Evolutionary conservation across 2,888 invertebrate genomes (phyloP), one percentile per base, ranked within the genome.

Genomic region (Pseudococcus jackbeardsleyi): DNA sequence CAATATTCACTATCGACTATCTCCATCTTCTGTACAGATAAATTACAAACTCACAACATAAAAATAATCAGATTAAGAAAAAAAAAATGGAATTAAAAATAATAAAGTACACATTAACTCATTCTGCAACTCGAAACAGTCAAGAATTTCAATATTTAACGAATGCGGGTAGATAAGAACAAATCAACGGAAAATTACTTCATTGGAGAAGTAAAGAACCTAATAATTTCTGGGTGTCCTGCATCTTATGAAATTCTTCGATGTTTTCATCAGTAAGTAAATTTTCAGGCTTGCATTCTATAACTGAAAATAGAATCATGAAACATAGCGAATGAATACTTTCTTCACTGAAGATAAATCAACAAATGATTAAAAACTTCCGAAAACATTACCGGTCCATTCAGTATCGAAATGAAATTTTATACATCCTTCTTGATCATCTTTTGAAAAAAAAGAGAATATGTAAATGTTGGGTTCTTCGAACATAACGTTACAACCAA

Each of bases 171-270:
- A 33, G 26, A 33, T 33, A 33, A 33, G 26, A 33, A 33, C 48
- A 48, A 9, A 4, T 54, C n/a, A 0, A 64, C 9, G 0, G n/a
- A 59, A 68, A 26, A 68, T 68, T 2, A 1, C 68, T 33, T 72
- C 17, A 72, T 72, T 9, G 26, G 17, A 72, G 12, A 12, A 72
- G 1, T 17, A 87, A 48, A 50, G 19, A 11, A 50, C 77, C 48
- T 33, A 87, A 1, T 26, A 87, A 77, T 50, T 77, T 77, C 26
- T 87, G 86, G 26, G 86, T 77, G 50, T 87, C 86, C 17, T 87
- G 86, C 19, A 26, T 17, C 26, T 42, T 9, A 11, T 87, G 79
- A n/a, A 87, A 87, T 87, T 77, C 50, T 22, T 87, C 17, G 0
- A 87, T 15, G 42, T 48, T 19, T 22, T 33, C 48, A 26, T 82